Evolutionary conservation across 2,888 invertebrate species (phyloP).

Genomic region (Phaedon cochleariae): DNA sequence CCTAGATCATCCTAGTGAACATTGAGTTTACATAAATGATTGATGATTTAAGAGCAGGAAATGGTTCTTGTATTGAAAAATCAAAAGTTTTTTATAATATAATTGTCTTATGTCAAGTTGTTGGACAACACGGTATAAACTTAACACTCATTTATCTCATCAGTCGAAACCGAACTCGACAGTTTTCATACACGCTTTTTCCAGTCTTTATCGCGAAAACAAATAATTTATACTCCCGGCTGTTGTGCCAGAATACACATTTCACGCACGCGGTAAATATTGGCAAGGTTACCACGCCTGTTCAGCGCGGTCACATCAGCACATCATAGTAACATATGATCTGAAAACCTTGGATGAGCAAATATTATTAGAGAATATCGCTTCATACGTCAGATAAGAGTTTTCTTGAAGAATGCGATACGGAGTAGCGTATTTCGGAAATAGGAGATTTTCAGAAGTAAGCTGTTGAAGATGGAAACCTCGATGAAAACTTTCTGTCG

Average conservation of each 20-base stretch:
- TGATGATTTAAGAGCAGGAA: neutral
- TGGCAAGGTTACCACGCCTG: neutral
- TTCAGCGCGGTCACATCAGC: neutral
- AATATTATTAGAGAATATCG: neutral
- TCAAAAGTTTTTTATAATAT: too few species aligned
- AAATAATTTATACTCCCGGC: neutral
- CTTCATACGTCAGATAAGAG: neutral
- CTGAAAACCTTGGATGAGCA: constrained; percentile 1
- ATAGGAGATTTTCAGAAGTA: too few species aligned
- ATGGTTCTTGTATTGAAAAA: too few species aligned
- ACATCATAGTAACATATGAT: neutral
- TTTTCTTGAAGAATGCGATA: neutral
- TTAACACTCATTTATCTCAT: too few species aligned
- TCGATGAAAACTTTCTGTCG: too few species aligned
- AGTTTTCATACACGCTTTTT: too few species aligned
- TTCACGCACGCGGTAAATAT: neutral
- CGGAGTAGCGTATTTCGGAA: too few species aligned
- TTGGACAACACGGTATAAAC: too few species aligned
- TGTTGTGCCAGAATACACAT: neutral
- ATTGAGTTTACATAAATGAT: too few species aligned
- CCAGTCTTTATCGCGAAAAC: neutral
- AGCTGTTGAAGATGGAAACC: too few species aligned
- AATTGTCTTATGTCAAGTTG: too few species aligned
- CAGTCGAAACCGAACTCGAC: neutral
- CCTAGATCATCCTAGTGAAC: too few species aligned